These are phyloP conservation scores for Aplysia californica DNA, from an alignment of 1,140 invertebrate genomes.

Conservation along the genomic window DNA sequence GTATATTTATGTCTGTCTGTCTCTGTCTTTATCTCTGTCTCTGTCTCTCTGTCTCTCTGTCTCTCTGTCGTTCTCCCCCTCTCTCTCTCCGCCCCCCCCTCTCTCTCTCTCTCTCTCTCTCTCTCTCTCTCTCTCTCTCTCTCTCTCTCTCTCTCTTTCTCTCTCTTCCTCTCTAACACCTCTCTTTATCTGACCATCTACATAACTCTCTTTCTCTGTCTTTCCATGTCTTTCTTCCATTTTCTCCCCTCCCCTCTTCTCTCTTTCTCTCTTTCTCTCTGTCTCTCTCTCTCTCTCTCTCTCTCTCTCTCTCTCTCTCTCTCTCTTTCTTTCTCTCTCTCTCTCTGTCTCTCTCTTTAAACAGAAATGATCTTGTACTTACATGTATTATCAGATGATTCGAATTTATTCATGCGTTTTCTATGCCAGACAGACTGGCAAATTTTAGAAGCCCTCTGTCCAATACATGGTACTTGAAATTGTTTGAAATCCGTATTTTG, in stretches of 20 bases:
- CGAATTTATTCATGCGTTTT: too few species aligned
- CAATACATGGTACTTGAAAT: too few species aligned
- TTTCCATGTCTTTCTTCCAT: not conserved
- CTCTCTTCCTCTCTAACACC: not conserved
- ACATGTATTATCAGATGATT: too few species aligned
- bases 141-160: not conserved
- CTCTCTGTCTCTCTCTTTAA: too few species aligned
- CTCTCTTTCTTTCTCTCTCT: too few species aligned
- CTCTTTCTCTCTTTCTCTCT: not conserved
- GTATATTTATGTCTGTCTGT: too few species aligned
- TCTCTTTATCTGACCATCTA: not conserved
- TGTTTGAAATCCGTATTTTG: too few species aligned
- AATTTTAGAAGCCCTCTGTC: too few species aligned
- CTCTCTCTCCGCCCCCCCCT: too few species aligned
- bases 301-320: not conserved
- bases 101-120: not conserved
- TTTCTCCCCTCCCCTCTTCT: not conserved
- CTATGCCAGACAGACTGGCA: too few species aligned
- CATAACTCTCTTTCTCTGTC: not conserved
- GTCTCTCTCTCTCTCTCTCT: not conserved
- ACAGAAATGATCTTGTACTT: too few species aligned
- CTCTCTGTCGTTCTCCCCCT: conserved; percentile 10
- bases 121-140: conserved; percentile 8
- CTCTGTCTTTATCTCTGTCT: too few species aligned
- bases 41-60: not conserved